Evolutionary conservation across 2,113 vertebrate species (phyloP).

Genomic region (Mungos mungo): DNA sequence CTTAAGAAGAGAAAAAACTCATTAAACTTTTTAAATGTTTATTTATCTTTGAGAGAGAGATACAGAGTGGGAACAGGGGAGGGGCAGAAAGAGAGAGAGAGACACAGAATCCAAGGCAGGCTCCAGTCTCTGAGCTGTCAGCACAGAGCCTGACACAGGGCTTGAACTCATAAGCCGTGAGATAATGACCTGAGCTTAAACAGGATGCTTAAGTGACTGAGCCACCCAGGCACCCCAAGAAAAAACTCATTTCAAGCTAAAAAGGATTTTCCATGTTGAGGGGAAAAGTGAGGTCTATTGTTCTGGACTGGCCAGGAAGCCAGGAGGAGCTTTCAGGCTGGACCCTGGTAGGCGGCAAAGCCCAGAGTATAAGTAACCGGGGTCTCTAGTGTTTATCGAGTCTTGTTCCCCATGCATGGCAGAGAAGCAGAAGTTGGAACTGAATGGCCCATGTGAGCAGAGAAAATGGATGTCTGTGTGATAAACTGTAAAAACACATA

Average conservation of each 20-base stretch:
- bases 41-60: too few relatives aligned
- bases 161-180: too few relatives aligned
- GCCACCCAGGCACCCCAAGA: too few relatives aligned
- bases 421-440: neutral
- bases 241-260: conserved; percentile 46
- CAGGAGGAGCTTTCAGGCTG: neutral
- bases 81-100: too few relatives aligned
- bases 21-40: too few relatives aligned
- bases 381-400: neutral
- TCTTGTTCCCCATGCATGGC: neutral
- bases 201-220: too few relatives aligned
- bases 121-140: too few relatives aligned
- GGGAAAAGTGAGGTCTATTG: neutral
- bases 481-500: neutral
- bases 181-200: too few relatives aligned
- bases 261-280: neutral
- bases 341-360: neutral
- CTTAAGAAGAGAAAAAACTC: neutral
- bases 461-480: neutral
- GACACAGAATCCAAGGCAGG: too few relatives aligned
- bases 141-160: too few relatives aligned
- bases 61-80: too few relatives aligned
- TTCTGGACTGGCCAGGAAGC: too few relatives aligned
- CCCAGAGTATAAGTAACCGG: neutral
- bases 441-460: neutral